A percentile compares a stretch with the other conserved stretches of the same genome.
Evolutionary conservation across 2,797 vertebrate genomes (phyloP).

Genomic region (Sarcoramphus papa): DNA sequence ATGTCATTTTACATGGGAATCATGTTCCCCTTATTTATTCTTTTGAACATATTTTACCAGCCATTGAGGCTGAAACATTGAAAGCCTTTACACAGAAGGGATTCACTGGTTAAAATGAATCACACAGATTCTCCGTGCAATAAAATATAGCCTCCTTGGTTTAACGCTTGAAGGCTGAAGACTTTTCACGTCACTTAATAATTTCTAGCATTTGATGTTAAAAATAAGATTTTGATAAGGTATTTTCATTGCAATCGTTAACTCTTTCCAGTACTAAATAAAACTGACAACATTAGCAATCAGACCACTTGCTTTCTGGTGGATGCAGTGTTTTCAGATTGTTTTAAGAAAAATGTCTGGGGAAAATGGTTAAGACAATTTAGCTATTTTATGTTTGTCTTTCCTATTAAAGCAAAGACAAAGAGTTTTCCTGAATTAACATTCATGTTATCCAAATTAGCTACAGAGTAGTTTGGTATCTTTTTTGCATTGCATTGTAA

Average conservation of each 20-base stretch:
- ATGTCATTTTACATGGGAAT: conserved; percentile 54
- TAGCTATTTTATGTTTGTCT: conserved; percentile 52
- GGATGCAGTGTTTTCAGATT: conserved; percentile 4
- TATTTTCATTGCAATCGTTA: conserved; percentile 1
- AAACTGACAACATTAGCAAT: background rate
- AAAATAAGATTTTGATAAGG: conserved; percentile 28
- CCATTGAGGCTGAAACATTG: conserved; percentile 60
- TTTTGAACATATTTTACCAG: conserved; percentile 67
- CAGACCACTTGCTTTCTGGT: conserved; percentile 6
- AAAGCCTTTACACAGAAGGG: conserved; percentile 50
- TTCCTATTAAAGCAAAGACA: conserved; percentile 66
- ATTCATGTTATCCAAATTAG: conserved; percentile 62
- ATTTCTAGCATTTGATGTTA: conserved; percentile 57
- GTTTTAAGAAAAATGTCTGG: conserved; percentile 37
- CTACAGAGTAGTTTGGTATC: conserved; percentile 29
- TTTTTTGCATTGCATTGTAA: conserved; percentile 21
- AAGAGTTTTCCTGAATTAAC: conserved; percentile 65
- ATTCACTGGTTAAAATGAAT: conserved; percentile 51
- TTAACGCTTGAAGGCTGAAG: conserved; percentile 45
- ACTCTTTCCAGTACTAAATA: conserved; percentile 11
- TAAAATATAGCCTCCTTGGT: conserved; percentile 46
- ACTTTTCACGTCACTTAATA: conserved; percentile 49
- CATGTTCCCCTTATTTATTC: conserved; percentile 65
- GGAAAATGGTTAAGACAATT: conserved; percentile 46
- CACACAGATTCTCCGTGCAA: conserved; percentile 10